Evolutionary conservation across 2,888 invertebrate genomes (phyloP).

Genomic region (Cryptus viduatorius): DNA sequence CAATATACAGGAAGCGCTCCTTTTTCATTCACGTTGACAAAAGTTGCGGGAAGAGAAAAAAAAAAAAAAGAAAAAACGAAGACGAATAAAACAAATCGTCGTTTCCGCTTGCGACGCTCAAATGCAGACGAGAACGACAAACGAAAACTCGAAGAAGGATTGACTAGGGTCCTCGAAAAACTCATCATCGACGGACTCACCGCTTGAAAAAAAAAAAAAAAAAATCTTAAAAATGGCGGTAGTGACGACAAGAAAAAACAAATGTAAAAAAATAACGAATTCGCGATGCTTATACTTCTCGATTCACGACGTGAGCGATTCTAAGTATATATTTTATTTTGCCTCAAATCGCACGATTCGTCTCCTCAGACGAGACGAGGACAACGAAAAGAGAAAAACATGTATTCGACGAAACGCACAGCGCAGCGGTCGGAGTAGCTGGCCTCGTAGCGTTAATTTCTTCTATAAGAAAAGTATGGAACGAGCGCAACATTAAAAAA

Average conservation of each 20-base stretch:
- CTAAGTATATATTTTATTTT: not conserved
- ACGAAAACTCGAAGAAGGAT: slow-evolving; percentile 57
- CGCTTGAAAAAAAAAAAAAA: slow-evolving; percentile 21
- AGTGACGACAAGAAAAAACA: not conserved
- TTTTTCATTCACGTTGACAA: slow-evolving; percentile 36
- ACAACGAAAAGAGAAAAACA: not conserved
- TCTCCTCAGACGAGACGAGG: slow-evolving; percentile 17
- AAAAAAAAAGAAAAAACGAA: slow-evolving; percentile 55
- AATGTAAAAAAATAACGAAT: not conserved
- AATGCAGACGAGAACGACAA: slow-evolving; percentile 9
- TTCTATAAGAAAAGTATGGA: slow-evolving; percentile 40
- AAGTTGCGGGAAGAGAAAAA: slow-evolving; percentile 67
- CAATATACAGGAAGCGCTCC: not conserved
- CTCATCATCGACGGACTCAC: slow-evolving; percentile 49
- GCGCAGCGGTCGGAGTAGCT: not conserved
- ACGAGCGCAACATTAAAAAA: slow-evolving; percentile 1
- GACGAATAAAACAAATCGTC: slow-evolving; percentile 8
- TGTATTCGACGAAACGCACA: slow-evolving; percentile 26
- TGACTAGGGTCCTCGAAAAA: slow-evolving; percentile 66
- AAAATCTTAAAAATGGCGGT: not conserved
- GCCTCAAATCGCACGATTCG: not conserved
- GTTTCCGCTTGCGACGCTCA: not conserved
- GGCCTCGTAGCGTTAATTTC: slow-evolving; percentile 2
- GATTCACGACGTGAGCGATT: not conserved
- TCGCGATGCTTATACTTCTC: not conserved